Evolutionary conservation across 2,797 vertebrate genomes (phyloP), one percentile per base, ranked within the genome.

Genomic region (Gouania willdenowi): DNA sequence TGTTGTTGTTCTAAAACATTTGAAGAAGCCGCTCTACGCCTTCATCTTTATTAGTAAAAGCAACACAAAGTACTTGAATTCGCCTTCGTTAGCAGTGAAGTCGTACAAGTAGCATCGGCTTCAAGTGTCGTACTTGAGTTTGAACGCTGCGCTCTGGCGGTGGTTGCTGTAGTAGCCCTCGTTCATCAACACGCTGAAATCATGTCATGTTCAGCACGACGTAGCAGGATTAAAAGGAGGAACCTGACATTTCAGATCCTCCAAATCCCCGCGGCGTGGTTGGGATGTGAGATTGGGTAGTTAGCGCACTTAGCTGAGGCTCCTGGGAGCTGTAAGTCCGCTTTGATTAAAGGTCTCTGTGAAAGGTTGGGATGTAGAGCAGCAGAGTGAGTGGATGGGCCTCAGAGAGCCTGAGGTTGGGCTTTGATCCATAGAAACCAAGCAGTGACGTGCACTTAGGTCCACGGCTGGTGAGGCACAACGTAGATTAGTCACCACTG

Each of bases 311-410:
- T 68, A 70, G 71, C 44, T 0, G 2, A 3, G 41, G 22, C 71
- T 43, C 37, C 4, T 17, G 66, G 66, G 66, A 61, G 59, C 35
- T 15, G 30, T 51, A 50, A 41, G 55, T 60, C 42, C 12, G 36
- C 71, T 65, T 59, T 65, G 64, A 82, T 71, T 76, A 78, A 70
- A 75, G 61, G 75, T 62, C 62, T 48, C 39, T 12, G 15, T 14
- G 30, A 77, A 78, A 79, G 77, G 72, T 77, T 70, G 65, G 65
- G 58, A 60, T 59, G 27, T 48, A 69, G 29, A 41, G 47, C 14
- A 14, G n/a, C 28, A 41, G 43, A 43, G 34, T 33, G 38, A 47
- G 54, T 16, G 57, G 57, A 45, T 51, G 61, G 55, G 57, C 61
- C 26, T 31, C 24, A 54, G 29, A 66, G 58, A 44, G 58, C 29